Conservation (phyloP, 2,888 invertebrate genomes). For the Drosophila heteroneura region DNA sequence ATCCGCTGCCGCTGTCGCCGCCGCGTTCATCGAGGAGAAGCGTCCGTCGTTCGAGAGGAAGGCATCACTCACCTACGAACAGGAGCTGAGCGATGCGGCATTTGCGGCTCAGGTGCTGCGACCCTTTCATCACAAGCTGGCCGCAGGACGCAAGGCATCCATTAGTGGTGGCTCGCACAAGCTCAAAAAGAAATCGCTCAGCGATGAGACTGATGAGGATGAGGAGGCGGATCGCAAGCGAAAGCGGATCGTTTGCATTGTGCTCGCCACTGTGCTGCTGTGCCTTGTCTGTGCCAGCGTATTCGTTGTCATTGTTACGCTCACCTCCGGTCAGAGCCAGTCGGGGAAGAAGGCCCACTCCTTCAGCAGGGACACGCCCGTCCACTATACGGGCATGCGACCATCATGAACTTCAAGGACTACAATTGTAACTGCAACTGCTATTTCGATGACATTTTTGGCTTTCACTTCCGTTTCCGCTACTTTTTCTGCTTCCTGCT, state of each 20-base stretch:
- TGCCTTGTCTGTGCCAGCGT: conserved; percentile 91
- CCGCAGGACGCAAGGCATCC: conserved; percentile 82
- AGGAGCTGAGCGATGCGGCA: conserved; percentile 84
- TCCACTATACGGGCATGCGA: conserved; percentile 85
- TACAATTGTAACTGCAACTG: conserved; percentile 1
- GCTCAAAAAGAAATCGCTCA: conserved; percentile 84
- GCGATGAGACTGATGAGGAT: conserved; percentile 86
- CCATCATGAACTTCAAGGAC: conserved; percentile 74
- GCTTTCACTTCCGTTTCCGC: conserved; percentile 57
- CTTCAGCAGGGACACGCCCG: conserved; percentile 86
- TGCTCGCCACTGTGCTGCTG: conserved; percentile 89
- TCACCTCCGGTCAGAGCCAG: conserved; percentile 89
- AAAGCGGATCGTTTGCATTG: conserved; percentile 89
- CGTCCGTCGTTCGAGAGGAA: conserved; percentile 85
- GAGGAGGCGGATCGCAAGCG: conserved; percentile 89
- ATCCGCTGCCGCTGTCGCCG: conserved; percentile 81
- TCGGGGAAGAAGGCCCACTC: conserved; percentile 89
- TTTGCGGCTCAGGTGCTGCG: conserved; percentile 85
- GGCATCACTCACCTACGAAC: conserved; percentile 83
- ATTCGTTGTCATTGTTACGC: conserved; percentile 91
- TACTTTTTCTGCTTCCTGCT: conserved; percentile 14
- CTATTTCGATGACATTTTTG: conserved; percentile 41
- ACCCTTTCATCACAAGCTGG: conserved; percentile 84
- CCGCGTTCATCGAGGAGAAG: conserved; percentile 84
- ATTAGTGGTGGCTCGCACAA: conserved; percentile 80